phyloP scores from a whole-genome alignment of 1,140 invertebrate species.

The Lamellibrachia luymesi region DNA sequence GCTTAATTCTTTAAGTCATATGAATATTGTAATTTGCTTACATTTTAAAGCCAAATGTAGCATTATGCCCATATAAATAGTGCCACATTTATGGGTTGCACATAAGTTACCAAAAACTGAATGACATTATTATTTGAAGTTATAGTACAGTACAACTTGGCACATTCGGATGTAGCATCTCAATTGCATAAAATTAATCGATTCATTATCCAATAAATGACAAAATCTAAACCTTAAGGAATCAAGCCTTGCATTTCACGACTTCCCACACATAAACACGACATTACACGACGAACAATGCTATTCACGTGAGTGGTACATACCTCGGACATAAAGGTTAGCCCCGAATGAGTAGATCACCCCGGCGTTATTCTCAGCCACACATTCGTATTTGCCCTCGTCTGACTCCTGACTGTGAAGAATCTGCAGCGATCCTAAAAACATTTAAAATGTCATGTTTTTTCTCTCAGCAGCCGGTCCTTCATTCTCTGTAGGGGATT shows the following conservation, averaged over 20 bases:
- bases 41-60: not conserved
- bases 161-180: no score
- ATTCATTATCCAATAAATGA: not conserved
- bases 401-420: conserved; percentile 75
- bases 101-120: not conserved
- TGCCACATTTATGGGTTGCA: not conserved
- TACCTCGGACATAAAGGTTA: conserved; percentile 92
- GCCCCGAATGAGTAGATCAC: conserved; percentile 86
- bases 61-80: not conserved
- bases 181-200: not conserved
- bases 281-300: not conserved
- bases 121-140: not conserved
- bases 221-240: not conserved
- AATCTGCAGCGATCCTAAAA: conserved; percentile 85
- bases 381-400: conserved; percentile 77
- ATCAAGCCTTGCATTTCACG: not conserved
- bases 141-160: no score
- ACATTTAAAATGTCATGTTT: not conserved
- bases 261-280: not conserved
- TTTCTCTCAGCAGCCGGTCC: not conserved
- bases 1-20: not conserved
- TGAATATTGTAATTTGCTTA: not conserved
- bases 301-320: conserved; percentile 36
- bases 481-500: not conserved
- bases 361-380: conserved; percentile 94